phyloP scores from a whole-genome alignment of 2,113 vertebrate genomes.

The Paraplagusia blochii region DNA sequence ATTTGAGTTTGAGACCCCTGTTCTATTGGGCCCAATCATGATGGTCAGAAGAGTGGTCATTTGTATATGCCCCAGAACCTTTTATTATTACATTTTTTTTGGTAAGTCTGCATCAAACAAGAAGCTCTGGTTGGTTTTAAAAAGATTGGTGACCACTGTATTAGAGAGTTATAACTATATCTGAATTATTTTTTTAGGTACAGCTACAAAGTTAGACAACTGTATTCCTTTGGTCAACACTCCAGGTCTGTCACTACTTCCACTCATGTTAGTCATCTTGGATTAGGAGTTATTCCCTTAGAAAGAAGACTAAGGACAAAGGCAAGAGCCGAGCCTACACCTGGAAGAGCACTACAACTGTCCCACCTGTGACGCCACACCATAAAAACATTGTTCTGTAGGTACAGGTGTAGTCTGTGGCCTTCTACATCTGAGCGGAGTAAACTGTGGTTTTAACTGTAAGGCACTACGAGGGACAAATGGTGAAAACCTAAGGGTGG shows the following conservation, averaged over 20 bases:
- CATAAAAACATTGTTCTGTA: slow-evolving; percentile 57
- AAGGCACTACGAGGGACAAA: slow-evolving; percentile 99
- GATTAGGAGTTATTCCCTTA: slow-evolving; percentile 36
- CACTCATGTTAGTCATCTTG: slow-evolving; percentile 19
- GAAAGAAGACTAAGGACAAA: slow-evolving; percentile 51
- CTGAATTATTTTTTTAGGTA: slow-evolving; percentile 23
- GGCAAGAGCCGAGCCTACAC: slow-evolving; percentile 66
- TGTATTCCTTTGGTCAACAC: no score
- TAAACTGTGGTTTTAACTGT: slow-evolving; percentile 86
- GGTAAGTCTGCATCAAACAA: slow-evolving; percentile 72
- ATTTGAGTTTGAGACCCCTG: no score
- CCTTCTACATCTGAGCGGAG: slow-evolving; percentile 82
- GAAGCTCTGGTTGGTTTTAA: no score
- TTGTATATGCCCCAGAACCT: no score
- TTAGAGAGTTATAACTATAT: slow-evolving; percentile 58
- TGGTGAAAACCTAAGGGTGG: slow-evolving; percentile 82
- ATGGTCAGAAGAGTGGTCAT: no score
- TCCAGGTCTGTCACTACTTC: no score
- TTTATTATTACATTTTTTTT: no score
- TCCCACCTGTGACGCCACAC: slow-evolving; percentile 59
- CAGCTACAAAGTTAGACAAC: no score
- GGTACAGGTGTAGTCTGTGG: slow-evolving; percentile 70
- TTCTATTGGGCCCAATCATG: no score
- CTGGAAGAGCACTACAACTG: slow-evolving; percentile 70
- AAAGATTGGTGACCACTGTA: no score